Evolutionary conservation across 64 coral and sea anemone species (phyloP), one percentile per base, ranked within the genome.

Genomic region (Orbicella faveolata): DNA sequence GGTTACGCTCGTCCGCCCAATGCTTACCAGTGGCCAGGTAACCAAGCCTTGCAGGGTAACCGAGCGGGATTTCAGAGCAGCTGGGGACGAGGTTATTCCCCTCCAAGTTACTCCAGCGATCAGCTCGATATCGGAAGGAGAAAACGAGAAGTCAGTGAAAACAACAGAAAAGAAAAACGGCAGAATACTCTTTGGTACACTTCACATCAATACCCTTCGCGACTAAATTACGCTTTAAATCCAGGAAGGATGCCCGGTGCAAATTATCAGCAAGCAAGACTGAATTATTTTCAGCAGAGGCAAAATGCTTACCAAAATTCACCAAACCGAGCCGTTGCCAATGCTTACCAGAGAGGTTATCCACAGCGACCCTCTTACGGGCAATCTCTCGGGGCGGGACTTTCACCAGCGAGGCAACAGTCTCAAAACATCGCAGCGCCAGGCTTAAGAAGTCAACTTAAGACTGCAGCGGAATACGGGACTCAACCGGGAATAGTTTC

Each of bases 21-120:
- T 82, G 51, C 57, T 36, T 74, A 83, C 21, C 51, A 39, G 13
- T 82, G n/a, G 78, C 79, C 25, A 52, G 78, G 77, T 90, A 18
- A 61, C 64, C 89, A 81, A 78, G 67, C 36, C 9, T 78, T 54
- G 87, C 87, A 55, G 41, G 59, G 57, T 44, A 74, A 72, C 33
- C 79, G 44, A 68, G 41, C 57, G 67, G 44, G 23, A 76, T 39
- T 23, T 79, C 77, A 73, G 9, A 39, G 17, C 1, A 78, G 41
- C 65, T 85, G 64, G 82, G 82, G 36, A 52, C 82, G 65, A 72
- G 82, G 64, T 48, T 85, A 85, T 72, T 52, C 65, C 39, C 82
- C 64, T 37, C 82, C 23, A 11, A 90, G 61, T 36, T 74, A 74
- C 75, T 41, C 78, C 26, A 90, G 35, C 34, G 86, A 77, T 16